Conservation (phyloP, 2,888 invertebrate genomes). For the Notodonta ziczac region DNA sequence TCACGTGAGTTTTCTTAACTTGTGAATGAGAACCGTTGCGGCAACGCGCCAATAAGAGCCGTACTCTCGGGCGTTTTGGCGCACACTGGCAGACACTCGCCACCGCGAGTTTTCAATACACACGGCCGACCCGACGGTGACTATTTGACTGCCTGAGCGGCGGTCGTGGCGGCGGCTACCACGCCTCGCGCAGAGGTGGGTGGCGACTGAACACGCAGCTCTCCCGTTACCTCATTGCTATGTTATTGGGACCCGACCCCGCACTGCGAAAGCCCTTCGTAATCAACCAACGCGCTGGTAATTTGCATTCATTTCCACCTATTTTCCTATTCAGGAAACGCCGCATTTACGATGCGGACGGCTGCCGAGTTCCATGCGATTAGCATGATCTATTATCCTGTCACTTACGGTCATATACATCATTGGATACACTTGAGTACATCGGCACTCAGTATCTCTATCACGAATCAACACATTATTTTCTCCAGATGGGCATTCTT, state of each 20-base stretch:
- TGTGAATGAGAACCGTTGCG: constrained; percentile 45
- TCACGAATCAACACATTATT: constrained; percentile 54
- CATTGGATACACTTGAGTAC: constrained; percentile 24
- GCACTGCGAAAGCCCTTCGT: constrained; percentile 69
- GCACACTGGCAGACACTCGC: constrained; percentile 72
- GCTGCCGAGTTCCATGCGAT: constrained; percentile 19
- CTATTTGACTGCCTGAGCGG: constrained; percentile 75
- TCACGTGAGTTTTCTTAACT: constrained; percentile 50
- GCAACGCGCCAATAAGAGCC: constrained; percentile 62
- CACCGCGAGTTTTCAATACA: constrained; percentile 67
- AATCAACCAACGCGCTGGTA: constrained; percentile 46
- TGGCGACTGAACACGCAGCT: constrained; percentile 77
- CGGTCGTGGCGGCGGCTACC: constrained; percentile 65
- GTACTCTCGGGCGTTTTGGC: constrained; percentile 72
- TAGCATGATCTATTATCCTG: constrained; percentile 24
- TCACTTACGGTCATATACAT: constrained; percentile 23
- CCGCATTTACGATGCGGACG: constrained; percentile 21
- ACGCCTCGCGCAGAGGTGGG: constrained; percentile 79
- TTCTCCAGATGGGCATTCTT: constrained; percentile 48
- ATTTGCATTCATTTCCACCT: constrained; percentile 52
- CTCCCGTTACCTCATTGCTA: constrained; percentile 83
- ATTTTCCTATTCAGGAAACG: constrained; percentile 39
- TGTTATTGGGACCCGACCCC: constrained; percentile 78
- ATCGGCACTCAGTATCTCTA: constrained; percentile 28
- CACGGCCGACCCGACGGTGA: constrained; percentile 74